These are phyloP conservation scores for Pristis pectinata DNA, from an alignment of 2,797 vertebrate genomes.

Conservation along the genomic window DNA sequence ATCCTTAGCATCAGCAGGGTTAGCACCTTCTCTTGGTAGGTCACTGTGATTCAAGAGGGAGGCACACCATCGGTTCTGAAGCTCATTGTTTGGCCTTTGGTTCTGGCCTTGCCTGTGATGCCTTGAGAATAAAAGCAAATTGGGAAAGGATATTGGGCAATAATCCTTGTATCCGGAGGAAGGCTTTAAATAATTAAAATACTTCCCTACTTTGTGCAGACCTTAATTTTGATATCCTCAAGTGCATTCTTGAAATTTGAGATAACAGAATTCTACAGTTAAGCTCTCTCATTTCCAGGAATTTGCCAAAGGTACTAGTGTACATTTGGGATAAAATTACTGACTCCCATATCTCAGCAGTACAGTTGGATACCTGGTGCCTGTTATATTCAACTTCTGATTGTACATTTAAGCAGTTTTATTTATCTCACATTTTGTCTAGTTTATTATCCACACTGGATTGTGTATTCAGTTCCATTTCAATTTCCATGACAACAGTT, in stretches of 20 bases:
- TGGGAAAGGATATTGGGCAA: not conserved
- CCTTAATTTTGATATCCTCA: not conserved
- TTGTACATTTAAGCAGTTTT: not conserved
- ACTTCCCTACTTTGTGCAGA: not conserved
- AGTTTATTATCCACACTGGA: not conserved
- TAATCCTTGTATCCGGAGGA: not conserved
- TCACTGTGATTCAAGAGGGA: not conserved
- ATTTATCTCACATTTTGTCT: not conserved
- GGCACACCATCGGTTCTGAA: not conserved
- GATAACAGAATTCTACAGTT: not conserved
- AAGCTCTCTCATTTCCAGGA: not conserved
- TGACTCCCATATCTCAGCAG: not conserved
- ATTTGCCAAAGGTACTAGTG: not conserved
- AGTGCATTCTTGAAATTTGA: not conserved
- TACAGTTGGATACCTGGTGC: not conserved
- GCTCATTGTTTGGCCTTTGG: not conserved
- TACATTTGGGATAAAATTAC: not conserved
- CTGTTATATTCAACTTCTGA: not conserved
- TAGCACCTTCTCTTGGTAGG: not conserved
- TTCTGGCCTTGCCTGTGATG: not conserved
- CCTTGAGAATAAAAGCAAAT: not conserved
- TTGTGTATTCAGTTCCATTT: constrained; percentile 21
- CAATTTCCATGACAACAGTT: constrained; percentile 32
- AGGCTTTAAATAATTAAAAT: not conserved
- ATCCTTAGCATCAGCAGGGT: not conserved